Base-by-base conservation (phyloP, 2,797 vertebrate genomes). In the Rhyacichthys aspro region DNA sequence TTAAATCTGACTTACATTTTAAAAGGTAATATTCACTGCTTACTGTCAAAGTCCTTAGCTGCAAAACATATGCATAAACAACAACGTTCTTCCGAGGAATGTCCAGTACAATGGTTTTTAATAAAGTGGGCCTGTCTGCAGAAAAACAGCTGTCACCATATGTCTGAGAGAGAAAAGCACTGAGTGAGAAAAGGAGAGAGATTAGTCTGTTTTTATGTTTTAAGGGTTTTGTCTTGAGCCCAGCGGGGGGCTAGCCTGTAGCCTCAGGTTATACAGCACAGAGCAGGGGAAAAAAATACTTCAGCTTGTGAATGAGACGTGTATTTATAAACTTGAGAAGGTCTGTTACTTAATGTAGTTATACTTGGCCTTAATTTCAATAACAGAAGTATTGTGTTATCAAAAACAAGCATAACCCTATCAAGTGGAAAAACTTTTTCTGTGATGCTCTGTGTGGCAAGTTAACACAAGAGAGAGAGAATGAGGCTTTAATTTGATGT, bases 181-280 rank as follows among this genome's bases (percentile, higher is more conserved):
- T 41, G 43, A 47, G 55, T 38, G 63, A 61, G 67, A 52, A 52
- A 58, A 55, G 18, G 37, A 55, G 56, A 74, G 53, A 67, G 72
- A 77, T 82, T 54, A 81, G 66, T 34, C 58, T 65, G 71, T 61
- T 76, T 75, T 61, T 67, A 64, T 68, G 91, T 94, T 95, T 39
- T 94, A 55, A 83, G 62, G 65, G 95, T 97, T 95, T 96, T 95
- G 94, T 90, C 90, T 86, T 82, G 80, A 81, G 81, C 89, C 92
- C 94, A 94, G 94, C 86, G 43, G 95, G 93, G 91, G 88, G 91
- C 60, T 34, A 60, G 93, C 93, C 91, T 90, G 90, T 91, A 93
- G 95, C 93, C 87, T 91, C 89, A 86, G 93, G 92, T 94, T 95
- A 93, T 91, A 93, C 92, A 90, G 86, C 91, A 90, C 93, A 91